phyloP scores from a whole-genome alignment of 2,888 invertebrate species.

The Machimus atricapillus region DNA sequence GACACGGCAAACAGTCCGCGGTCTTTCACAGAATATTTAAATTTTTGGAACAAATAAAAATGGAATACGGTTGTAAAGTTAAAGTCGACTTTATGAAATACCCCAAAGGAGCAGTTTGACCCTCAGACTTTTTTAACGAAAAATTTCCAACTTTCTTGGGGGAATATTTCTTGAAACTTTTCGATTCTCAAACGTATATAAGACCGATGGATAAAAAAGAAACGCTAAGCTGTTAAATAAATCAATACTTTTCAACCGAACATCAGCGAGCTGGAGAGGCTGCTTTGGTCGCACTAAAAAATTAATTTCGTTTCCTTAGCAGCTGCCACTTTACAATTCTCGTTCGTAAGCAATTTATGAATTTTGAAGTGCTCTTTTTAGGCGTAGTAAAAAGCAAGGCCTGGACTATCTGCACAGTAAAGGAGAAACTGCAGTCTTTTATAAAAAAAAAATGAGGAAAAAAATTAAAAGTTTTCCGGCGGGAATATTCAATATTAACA shows the following conservation, averaged over 20 bases:
- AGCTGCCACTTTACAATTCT: neutral
- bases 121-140: neutral
- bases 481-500: slow-evolving; percentile 29
- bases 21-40: neutral
- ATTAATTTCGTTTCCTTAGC: neutral
- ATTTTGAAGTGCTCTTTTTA: neutral
- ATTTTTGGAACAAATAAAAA: neutral
- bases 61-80: neutral
- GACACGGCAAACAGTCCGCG: neutral
- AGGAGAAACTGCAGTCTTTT: neutral
- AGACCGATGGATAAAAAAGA: neutral
- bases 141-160: neutral
- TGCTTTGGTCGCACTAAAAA: neutral
- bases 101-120: neutral
- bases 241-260: neutral
- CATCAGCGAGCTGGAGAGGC: neutral
- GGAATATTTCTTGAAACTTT: neutral
- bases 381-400: neutral
- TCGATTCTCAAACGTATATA: neutral
- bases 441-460: neutral
- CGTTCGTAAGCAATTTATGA: neutral
- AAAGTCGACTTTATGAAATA: neutral
- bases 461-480: slow-evolving; percentile 6
- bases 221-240: neutral
- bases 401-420: neutral